Base-by-base conservation (phyloP, 2,888 invertebrate species). In the Drepanosiphum platanoidis region DNA sequence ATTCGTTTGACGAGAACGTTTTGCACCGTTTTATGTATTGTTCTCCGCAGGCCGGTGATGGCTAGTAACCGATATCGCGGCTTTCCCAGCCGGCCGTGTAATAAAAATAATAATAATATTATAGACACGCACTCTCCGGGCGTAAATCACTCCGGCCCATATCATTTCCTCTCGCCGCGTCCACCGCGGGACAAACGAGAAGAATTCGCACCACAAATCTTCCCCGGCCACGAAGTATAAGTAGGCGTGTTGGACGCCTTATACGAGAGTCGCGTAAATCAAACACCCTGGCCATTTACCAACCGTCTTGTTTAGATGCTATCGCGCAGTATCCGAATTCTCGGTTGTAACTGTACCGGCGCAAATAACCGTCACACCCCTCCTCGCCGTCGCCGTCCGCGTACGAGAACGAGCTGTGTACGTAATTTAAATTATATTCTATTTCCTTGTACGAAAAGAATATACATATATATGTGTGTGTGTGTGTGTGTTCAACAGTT, bases 231-330 rank as follows among this genome's bases (percentile, higher is more conserved):
- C 72, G 64, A 18, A 83, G 46, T 46, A n/a, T n/a, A 61, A 83
- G 82, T 74, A 74, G 82, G 82, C 82, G 82, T 83, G 64, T 83
- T 42, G 27, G 42, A 64, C 42, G 72, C 58, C 71, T 61, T 82
- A 82, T 42, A 66, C 82, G 82, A 66, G 46, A 61, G 13, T 32
- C 82, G 42, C 82, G 82, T 83, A 83, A 83, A 83, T 74, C 82
- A 83, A 83, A 83, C 82, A 83, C 74, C 82, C 82, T 82, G 82
- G 82, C 82, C 72, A 72, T 82, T 82, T 82, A 82, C 72, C 82
- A 82, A 82, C 58, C 72, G 72, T 82, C 72, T 72, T 72, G 72
- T 82, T n/a, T 39, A 72, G 82, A 82, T 82, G 30, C n/a, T 72
- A 82, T 82, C 82, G 82, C 13, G 15, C 34, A 34, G 42, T 81